Conservation (phyloP, 2,113 vertebrate species). For the Nerophis lumbriciformis region DNA sequence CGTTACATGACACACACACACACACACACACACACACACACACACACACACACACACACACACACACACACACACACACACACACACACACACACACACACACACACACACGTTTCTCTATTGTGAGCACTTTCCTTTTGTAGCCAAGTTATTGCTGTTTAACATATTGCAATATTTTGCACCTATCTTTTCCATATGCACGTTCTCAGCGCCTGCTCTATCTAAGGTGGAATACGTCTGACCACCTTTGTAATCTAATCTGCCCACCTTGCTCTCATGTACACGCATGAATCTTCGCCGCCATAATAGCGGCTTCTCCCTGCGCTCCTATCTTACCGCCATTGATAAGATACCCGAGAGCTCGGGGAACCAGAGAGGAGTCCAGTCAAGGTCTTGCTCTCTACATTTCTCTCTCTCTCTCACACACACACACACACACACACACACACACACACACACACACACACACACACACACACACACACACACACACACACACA, state of each 20-base stretch:
- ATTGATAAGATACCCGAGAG: conserved; percentile 50
- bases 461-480: conserved; percentile 9
- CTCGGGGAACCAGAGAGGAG: conserved; percentile 33
- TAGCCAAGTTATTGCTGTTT: too few relatives aligned
- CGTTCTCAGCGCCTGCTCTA: conserved; percentile 18
- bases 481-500: conserved; percentile 8
- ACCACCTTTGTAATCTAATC: conserved; percentile 47
- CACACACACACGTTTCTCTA: too few relatives aligned
- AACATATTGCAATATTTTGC: background rate
- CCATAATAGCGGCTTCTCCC: conserved; percentile 41
- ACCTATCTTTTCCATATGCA: background rate
- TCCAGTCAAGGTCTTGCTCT: conserved; percentile 21
- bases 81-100: too few relatives aligned
- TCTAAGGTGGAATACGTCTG: conserved; percentile 16
- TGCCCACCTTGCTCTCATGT: conserved; percentile 25
- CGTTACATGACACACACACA: conserved; percentile 15
- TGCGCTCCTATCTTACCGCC: conserved; percentile 31
- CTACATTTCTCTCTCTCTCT: background rate
- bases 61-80: conserved; percentile 5
- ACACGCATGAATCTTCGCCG: conserved; percentile 44
- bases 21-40: background rate
- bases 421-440: conserved; percentile 4
- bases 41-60: too few relatives aligned
- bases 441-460: conserved; percentile 14
- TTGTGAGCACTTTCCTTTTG: too few relatives aligned